phyloP scores from a whole-genome alignment of 1,140 invertebrate species.

The Chlorops oryzae region DNA sequence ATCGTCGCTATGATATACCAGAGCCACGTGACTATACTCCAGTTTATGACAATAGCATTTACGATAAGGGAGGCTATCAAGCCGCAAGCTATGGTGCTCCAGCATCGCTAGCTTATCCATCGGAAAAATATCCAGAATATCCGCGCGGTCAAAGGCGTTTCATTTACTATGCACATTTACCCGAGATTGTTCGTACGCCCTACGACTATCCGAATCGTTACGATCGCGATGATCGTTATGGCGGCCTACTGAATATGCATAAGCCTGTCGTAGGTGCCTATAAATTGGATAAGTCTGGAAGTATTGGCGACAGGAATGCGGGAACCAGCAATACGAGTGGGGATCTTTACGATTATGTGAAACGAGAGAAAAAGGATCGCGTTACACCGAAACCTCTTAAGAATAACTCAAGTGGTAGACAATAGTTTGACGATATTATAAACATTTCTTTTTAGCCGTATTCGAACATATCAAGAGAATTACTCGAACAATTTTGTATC shows the following conservation, averaged over 20 bases:
- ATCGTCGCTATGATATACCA: constrained; percentile 38
- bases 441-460: no score
- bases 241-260: constrained; percentile 3
- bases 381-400: constrained; percentile 15
- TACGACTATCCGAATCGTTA: constrained; percentile 26
- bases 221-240: constrained; percentile 14
- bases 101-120: neutral
- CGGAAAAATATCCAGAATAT: constrained; percentile 24
- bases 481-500: no score
- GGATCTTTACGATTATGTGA: constrained; percentile 18
- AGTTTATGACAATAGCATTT: constrained; percentile 19
- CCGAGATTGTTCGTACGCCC: constrained; percentile 48
- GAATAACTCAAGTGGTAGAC: neutral
- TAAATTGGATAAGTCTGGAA: constrained; percentile 11
- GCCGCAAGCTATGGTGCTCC: constrained; percentile 18
- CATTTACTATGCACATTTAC: constrained; percentile 51
- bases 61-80: constrained; percentile 23
- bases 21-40: constrained; percentile 29
- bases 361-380: constrained; percentile 19
- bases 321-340: neutral
- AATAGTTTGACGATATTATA: no score
- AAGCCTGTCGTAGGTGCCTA: constrained; percentile 12
- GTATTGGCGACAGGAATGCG: neutral
- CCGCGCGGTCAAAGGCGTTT: constrained; percentile 42
- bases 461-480: no score